phyloP scores from a whole-genome alignment of 2,888 invertebrate genomes.

The Cryptus viduatorius region DNA sequence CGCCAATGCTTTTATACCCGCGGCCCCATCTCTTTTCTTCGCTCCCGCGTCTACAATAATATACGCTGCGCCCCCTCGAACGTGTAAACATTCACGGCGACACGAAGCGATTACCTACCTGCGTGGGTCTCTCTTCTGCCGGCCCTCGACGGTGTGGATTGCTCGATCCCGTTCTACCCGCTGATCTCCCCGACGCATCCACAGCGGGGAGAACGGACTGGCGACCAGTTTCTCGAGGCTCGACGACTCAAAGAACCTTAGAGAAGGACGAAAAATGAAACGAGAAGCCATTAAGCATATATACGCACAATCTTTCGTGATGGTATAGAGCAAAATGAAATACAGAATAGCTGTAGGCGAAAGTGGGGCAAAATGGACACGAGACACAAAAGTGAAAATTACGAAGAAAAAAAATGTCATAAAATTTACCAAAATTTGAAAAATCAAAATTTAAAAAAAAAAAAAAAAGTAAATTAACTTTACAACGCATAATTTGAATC shows the following conservation, averaged over 20 bases:
- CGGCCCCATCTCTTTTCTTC: slow-evolving; percentile 68
- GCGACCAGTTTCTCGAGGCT: slow-evolving; percentile 38
- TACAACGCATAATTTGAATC: no score
- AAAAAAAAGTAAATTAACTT: no score
- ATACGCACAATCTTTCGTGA: neutral
- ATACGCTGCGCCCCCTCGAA: slow-evolving; percentile 65
- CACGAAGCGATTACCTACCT: slow-evolving; percentile 73
- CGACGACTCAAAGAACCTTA: slow-evolving; percentile 15
- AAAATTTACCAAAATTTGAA: no score
- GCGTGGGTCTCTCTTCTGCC: slow-evolving; percentile 20
- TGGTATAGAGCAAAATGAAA: no score
- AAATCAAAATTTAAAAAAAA: no score
- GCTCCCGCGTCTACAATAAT: slow-evolving; percentile 57
- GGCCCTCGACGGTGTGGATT: slow-evolving; percentile 41
- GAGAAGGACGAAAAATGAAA: neutral
- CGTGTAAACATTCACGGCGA: slow-evolving; percentile 76
- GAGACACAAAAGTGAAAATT: no score
- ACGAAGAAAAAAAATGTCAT: no score
- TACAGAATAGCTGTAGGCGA: no score
- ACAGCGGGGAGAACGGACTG: slow-evolving; percentile 20
- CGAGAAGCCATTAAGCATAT: slow-evolving; percentile 23
- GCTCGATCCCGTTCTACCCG: slow-evolving; percentile 47
- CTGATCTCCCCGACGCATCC: neutral
- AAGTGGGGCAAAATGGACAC: no score
- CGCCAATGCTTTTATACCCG: slow-evolving; percentile 66